Evolutionary conservation across 1,140 invertebrate genomes (phyloP).

Genomic region (Drosophila baimaii): DNA sequence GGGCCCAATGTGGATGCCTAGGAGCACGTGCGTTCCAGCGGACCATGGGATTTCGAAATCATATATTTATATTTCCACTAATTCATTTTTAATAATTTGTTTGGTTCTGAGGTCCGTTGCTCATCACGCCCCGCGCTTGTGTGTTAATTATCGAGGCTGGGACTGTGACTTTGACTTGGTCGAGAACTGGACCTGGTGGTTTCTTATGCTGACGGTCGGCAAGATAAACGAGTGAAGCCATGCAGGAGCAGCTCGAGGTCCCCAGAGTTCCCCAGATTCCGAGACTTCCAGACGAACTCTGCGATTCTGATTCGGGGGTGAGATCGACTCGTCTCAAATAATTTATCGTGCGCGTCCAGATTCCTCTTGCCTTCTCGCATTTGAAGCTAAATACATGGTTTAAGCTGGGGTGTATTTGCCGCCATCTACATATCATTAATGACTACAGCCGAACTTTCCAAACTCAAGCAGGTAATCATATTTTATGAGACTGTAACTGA

Average conservation of each 20-base stretch:
- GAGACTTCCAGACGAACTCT: slow-evolving; percentile 38
- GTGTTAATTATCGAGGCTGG: slow-evolving; percentile 76
- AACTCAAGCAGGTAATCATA: slow-evolving; percentile 1
- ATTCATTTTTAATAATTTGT: slow-evolving; percentile 84
- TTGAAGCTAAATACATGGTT: slow-evolving; percentile 30
- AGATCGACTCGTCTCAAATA: slow-evolving; percentile 67
- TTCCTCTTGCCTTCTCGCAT: slow-evolving; percentile 26
- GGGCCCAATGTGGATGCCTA: slow-evolving; percentile 48
- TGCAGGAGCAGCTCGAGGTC: slow-evolving; percentile 64
- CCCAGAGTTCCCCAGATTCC: slow-evolving; percentile 38
- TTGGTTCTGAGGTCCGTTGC: slow-evolving; percentile 71
- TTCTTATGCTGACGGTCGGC: slow-evolving; percentile 61
- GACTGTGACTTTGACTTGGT: slow-evolving; percentile 36
- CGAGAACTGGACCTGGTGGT: slow-evolving; percentile 24
- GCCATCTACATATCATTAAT: slow-evolving; percentile 54
- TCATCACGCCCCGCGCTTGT: slow-evolving; percentile 80
- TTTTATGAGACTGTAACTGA: not conserved
- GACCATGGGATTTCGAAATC: slow-evolving; percentile 72
- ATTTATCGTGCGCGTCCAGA: slow-evolving; percentile 66
- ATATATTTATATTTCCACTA: slow-evolving; percentile 83
- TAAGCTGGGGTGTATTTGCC: slow-evolving; percentile 15
- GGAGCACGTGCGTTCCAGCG: slow-evolving; percentile 54
- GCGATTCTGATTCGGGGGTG: slow-evolving; percentile 69
- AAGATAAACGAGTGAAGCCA: slow-evolving; percentile 67
- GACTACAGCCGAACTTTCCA: slow-evolving; percentile 4